phyloP scores from a whole-genome alignment of 2,888 invertebrate species.

The Drosophila quinaria region DNA sequence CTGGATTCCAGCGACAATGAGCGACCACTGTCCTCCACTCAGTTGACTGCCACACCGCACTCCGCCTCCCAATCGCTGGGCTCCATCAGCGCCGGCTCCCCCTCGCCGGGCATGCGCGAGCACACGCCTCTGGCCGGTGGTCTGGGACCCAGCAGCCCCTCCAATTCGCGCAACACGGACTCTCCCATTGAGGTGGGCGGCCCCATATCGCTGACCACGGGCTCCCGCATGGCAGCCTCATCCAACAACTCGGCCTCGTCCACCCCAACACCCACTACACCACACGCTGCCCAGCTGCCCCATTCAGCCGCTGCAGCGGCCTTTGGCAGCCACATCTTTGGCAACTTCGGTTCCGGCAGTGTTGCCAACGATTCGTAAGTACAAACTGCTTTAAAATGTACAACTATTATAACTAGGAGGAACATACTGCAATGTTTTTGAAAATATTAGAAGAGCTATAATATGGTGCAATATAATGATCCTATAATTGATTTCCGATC shows the following conservation, averaged over 20 bases:
- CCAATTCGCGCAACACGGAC: constrained; percentile 87
- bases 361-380: constrained; percentile 87
- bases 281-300: constrained; percentile 77
- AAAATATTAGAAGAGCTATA: not conserved
- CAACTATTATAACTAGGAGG: not conserved
- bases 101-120: constrained; percentile 84
- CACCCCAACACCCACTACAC: constrained; percentile 77
- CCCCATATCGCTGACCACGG: constrained; percentile 85
- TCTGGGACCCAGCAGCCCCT: constrained; percentile 86
- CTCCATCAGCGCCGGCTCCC: constrained; percentile 86
- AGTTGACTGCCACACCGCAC: constrained; percentile 82
- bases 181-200: constrained; percentile 87
- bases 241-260: constrained; percentile 74
- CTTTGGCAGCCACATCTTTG: constrained; percentile 90
- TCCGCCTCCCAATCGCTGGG: constrained; percentile 86
- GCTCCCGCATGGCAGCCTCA: constrained; percentile 64
- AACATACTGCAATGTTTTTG: not conserved
- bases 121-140: constrained; percentile 84
- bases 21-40: constrained; percentile 85
- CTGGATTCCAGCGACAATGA: constrained; percentile 85
- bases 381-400: not conserved
- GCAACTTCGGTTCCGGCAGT: constrained; percentile 85
- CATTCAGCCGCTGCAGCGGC: constrained; percentile 87
- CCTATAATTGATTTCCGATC: too few relatives aligned
- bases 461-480: too few relatives aligned